These are phyloP conservation scores for Fistularia tabacaria DNA, from an alignment of 2,797 vertebrate species.

Conservation along the genomic window DNA sequence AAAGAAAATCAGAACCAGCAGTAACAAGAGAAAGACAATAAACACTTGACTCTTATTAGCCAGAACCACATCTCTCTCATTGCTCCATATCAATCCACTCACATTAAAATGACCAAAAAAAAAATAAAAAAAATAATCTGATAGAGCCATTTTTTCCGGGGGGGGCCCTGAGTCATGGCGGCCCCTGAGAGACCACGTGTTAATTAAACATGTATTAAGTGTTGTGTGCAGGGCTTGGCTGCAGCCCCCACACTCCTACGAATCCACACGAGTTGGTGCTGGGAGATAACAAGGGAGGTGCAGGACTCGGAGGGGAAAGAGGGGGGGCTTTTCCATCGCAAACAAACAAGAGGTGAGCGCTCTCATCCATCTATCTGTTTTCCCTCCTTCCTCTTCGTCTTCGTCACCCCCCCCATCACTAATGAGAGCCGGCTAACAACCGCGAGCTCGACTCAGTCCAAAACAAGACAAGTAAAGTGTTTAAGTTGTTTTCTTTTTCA, in stretches of 20 bases:
- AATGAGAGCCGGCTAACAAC: constrained; percentile 64
- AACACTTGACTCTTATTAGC: too few relatives aligned
- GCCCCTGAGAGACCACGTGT: constrained; percentile 15
- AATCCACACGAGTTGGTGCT: constrained; percentile 55
- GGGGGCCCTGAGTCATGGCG: constrained; percentile 12
- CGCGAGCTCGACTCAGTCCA: constrained; percentile 52
- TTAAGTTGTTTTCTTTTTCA: too few relatives aligned
- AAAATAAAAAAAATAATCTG: constrained; percentile 2
- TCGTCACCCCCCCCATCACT: constrained; percentile 44
- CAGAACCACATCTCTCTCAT: constrained; percentile 38
- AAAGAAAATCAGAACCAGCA: too few relatives aligned
- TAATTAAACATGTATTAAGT: constrained; percentile 50
- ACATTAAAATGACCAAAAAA: background rate
- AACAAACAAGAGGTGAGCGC: constrained; percentile 48
- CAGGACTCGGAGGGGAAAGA: constrained; percentile 18
- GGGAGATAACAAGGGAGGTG: constrained; percentile 50
- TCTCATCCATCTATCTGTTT: constrained; percentile 36
- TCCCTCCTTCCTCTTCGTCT: constrained; percentile 15
- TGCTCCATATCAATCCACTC: constrained; percentile 52
- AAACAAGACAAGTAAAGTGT: constrained; percentile 1
- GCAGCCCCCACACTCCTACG: too few relatives aligned
- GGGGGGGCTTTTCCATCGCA: constrained; percentile 26
- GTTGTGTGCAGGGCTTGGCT: constrained; percentile 43
- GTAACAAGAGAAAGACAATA: too few relatives aligned
- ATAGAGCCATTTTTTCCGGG: constrained; percentile 3